Evolutionary conservation across 2,113 vertebrate genomes (phyloP), one percentile per base, ranked within the genome.

Genomic region (Castor canadensis): DNA sequence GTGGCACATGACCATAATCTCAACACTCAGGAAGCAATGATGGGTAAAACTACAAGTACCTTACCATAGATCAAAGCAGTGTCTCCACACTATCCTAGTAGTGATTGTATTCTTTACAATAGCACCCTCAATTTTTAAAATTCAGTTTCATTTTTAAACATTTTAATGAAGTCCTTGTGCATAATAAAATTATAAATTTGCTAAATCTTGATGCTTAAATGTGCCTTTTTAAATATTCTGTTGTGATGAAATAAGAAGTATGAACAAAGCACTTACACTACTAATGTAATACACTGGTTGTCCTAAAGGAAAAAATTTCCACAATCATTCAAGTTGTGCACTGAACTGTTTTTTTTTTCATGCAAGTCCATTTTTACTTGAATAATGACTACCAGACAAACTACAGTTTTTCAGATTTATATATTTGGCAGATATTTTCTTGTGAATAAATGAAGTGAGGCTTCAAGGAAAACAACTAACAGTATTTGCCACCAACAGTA

Each of bases 71-170:
- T 84, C 54, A 88, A 80, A 13, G 35, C 15, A 45, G 24, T 88
- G 40, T 62, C 26, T 24, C 45, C 22, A 89, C 84, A 95, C 43
- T 76, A 16, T 69, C 75, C 20, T 58, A 73, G 26, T 9, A 77
- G 76, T 87, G n/a, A 52, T 30, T 79, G 40, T 28, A 69, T 92
- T 92, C 15, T 89, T 93, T 83, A 82, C 2, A 79, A 17, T 49
- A 47, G 60, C n/a, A 83, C 13, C 56, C 1, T n/a, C 20, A 73
- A 26, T 26, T 40, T 92, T 88, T 40, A 35, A 67, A 80, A 96
- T 80, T 13, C 5, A 71, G 20, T 28, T 96, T 94, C 20, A 87
- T 75, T 96, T 96, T 20, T 16, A 93, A 96, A 82, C 60, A 16
- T 35, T 45, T 86, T 89, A 60, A 89, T 35, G 40, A 35, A 91